A percentile compares a stretch with the other conserved stretches of the same genome.
Conservation (phyloP, 2,113 vertebrate species). For the Lepus timidus region DNA sequence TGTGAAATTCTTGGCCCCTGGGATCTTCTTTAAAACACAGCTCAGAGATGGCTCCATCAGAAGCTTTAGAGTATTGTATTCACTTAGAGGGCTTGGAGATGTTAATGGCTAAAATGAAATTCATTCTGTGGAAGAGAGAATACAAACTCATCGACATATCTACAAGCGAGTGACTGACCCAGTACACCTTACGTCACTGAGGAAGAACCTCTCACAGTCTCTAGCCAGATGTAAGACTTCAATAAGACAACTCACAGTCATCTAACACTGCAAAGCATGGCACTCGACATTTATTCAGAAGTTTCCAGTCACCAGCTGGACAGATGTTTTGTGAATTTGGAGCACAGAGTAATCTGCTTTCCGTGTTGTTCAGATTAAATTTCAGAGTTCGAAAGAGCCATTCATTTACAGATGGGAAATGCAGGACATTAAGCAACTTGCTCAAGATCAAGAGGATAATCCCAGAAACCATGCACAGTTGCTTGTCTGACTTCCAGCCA, state of each 20-base stretch:
- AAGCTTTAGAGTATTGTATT: slow-evolving; percentile 50
- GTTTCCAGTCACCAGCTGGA: slow-evolving; percentile 37
- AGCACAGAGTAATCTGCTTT: not conserved
- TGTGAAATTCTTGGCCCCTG: not conserved
- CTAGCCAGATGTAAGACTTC: not conserved
- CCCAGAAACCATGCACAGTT: rapidly evolving
- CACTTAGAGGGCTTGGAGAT: not conserved
- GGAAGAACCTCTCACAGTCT: rapidly evolving
- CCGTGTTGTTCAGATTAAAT: not conserved
- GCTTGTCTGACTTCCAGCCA: rapidly evolving
- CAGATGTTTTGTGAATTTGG: not conserved
- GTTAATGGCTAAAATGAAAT: not conserved
- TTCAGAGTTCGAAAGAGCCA: not conserved
- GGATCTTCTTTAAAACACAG: not conserved
- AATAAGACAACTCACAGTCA: not conserved
- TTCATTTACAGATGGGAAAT: not conserved
- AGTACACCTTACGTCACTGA: rapidly evolving
- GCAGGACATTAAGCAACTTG: not conserved
- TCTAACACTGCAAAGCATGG: not conserved
- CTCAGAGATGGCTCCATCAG: not conserved
- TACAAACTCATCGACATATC: not conserved
- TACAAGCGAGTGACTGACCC: not conserved
- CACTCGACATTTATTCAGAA: not conserved
- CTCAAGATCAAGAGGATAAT: not conserved
- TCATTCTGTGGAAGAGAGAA: not conserved